These are phyloP conservation scores for Gordius sp. DNA, from an alignment of 2,888 invertebrate genomes.

Conservation along the genomic window DNA sequence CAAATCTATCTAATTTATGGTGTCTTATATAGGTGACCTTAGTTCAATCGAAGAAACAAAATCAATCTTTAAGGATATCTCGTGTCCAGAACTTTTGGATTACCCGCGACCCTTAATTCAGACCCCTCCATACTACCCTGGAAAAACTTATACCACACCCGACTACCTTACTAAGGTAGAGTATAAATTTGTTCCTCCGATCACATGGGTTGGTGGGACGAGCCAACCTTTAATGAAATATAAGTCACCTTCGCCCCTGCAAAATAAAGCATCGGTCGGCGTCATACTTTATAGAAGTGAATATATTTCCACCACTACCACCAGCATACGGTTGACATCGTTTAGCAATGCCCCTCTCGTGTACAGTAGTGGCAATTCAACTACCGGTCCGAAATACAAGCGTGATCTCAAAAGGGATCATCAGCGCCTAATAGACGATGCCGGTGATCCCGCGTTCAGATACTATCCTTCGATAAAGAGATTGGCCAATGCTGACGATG, in stretches of 20 bases:
- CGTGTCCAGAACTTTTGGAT: not conserved
- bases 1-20: not conserved
- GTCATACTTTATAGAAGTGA: too few relatives aligned
- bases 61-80: not conserved
- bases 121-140: not conserved
- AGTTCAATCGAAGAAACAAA: slow-evolving; percentile 14
- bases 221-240: not conserved
- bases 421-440: not conserved
- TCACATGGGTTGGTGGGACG: not conserved
- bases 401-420: not conserved
- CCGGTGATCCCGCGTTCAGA: not conserved
- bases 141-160: not conserved
- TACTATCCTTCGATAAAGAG: not conserved
- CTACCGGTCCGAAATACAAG: not conserved
- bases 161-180: not conserved
- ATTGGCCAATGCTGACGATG: not conserved
- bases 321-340: too few relatives aligned
- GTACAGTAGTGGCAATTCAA: not conserved
- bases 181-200: not conserved
- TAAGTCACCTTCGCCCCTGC: not conserved
- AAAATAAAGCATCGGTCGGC: too few relatives aligned
- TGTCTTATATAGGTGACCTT: not conserved
- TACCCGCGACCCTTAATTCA: not conserved
- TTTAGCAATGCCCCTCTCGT: not conserved
- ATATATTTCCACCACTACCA: too few relatives aligned